Evolutionary conservation across 2,797 vertebrate genomes (phyloP).

Genomic region (Micropoecilia bifurca): DNA sequence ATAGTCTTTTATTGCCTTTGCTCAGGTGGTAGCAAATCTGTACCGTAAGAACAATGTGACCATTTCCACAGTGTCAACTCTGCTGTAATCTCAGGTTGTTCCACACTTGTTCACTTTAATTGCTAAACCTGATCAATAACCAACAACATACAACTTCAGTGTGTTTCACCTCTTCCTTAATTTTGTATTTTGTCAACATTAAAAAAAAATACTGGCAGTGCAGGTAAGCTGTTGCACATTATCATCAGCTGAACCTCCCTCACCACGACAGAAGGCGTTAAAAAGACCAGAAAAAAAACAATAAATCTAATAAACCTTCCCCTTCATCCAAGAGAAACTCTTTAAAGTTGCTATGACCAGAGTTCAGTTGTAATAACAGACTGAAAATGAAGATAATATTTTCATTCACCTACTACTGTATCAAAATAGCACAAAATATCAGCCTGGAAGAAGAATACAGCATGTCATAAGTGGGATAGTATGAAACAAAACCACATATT

Average conservation of each 20-base stretch:
- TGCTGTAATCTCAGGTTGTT: conserved; percentile 28
- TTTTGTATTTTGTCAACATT: not conserved
- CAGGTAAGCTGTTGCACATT: not conserved
- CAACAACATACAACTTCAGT: not conserved
- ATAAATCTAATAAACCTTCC: not conserved
- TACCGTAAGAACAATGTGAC: conserved; percentile 16
- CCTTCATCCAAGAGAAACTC: not conserved
- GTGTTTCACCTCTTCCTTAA: not conserved
- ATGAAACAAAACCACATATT: conserved; percentile 18
- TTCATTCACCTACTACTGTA: conserved; percentile 11
- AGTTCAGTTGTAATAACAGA: not conserved
- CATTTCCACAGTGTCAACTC: conserved; percentile 6
- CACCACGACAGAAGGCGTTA: not conserved
- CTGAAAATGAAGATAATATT: conserved; percentile 5
- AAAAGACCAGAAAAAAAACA: not conserved
- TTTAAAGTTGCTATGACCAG: not conserved
- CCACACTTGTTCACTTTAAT: conserved; percentile 11
- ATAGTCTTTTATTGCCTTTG: conserved; percentile 19
- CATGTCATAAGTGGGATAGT: not conserved
- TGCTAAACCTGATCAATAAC: not conserved
- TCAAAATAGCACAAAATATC: conserved; percentile 27
- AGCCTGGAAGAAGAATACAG: conserved; percentile 24
- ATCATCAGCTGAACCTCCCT: not conserved
- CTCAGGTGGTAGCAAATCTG: conserved; percentile 31
- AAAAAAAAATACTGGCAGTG: not conserved